Evolutionary conservation across 2,888 invertebrate species (phyloP), one percentile per base, ranked within the genome.

Genomic region (Didymodactylos carnosus): DNA sequence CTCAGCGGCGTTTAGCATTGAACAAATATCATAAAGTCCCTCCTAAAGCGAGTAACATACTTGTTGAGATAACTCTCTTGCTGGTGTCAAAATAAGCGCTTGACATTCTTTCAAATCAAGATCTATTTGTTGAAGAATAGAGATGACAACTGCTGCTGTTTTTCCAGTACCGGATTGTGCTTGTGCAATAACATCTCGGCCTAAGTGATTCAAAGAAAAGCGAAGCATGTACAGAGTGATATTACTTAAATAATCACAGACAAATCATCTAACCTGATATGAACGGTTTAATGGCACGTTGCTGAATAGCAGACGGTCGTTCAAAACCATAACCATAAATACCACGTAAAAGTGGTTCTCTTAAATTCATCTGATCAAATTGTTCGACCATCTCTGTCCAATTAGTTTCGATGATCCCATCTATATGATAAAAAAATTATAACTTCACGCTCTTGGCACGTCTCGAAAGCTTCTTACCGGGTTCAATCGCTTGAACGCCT

Each of bases 151-250:
- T 40, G 98, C 99, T 77, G 98, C 98, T 73, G 98, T 99, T 86
- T 99, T 99, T 78, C 98, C 98, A 84, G 98, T 99, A 84, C 89
- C 97, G 79, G 98, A 98, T 87, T 98, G 98, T 78, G 98, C 98
- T 86, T 98, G 98, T 80, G 98, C 98, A 86, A 99, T 98, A 76
- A 98, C 97, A 86, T 99, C 98, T 81, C 89, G 90, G 76, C 93
- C 94, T 74, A n/a, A 29, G 35, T 6, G 40, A 27, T 39, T 40
- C 39, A 72, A 62, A 27, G 23, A 2, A 62, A 16, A 16, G n/a
- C n/a, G n/a, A n/a, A n/a, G n/a, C n/a, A n/a, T n/a, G n/a, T n/a
- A n/a, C n/a, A n/a, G n/a, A n/a, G n/a, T n/a, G n/a, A n/a, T n/a
- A n/a, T n/a, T n/a, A n/a, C n/a, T n/a, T n/a, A n/a, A n/a, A n/a